Base-by-base conservation (phyloP, 23 tunicate species). In the Phallusia fumigata region DNA sequence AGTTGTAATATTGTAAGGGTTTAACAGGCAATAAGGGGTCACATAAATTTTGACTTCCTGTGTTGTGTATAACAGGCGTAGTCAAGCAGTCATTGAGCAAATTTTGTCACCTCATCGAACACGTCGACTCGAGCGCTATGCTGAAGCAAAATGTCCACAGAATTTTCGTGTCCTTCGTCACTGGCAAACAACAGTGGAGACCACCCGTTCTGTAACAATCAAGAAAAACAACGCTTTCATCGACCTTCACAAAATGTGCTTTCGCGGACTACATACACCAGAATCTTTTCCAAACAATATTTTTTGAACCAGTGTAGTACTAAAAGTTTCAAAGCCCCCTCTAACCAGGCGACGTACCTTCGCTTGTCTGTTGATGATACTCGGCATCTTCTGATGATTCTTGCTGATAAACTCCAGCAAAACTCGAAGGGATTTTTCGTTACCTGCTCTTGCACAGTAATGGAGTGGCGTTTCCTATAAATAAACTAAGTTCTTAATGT, bases 131-230 rank as follows among this genome's bases (percentile, higher is more conserved):
- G 79, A 28, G 98, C 98, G 75, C 89, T 82, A 51, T 86, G 78
- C 32, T 86, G 81, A 22, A 94, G 82, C 11, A 94, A 78, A 8
- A 84, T 76, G 33, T 94, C 86, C 24, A 86, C 98, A 69, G 88
- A 89, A 64, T 69, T 75, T n/a, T 64, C 53, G 73, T 94, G 94
- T 0, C 98, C 98, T 94, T 89, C 88, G 44, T 94, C 98, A 36
- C 98, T 86, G 21, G 98, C 98, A 89, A 86, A 89, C 35, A 89
- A 64, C 77, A 94, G 77, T 0, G 98, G 98, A 51, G 98, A 89
- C 94, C 90, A 94, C 16, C 98, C 98, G 73, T 94, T 94, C 98
- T 94, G 77, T 31, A 50, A 51, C 52, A 80, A 33, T 10, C 32
- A 81, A 47, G 47, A 3, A 40, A 40, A 40, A 40, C 5, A 40